Base-by-base conservation (phyloP, 2,113 vertebrate genomes). In the Spilogale gracilis region DNA sequence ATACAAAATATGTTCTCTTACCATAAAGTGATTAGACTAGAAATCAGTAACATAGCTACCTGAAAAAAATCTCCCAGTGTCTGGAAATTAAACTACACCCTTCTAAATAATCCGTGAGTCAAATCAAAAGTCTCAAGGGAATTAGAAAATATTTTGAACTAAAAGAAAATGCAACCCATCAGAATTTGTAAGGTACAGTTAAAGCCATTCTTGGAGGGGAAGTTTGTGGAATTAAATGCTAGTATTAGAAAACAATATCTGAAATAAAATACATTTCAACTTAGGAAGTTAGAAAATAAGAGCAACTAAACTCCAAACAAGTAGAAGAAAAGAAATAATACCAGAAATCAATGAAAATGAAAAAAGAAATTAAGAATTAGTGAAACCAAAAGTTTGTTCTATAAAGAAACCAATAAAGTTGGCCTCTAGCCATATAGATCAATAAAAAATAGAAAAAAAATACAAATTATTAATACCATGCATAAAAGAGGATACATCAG, bases 61-160 rank as follows among this genome's bases (percentile, higher is more conserved):
- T 94, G 30, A 0, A 12, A 91, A 91, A 96, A 67, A 56, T 43
- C 0, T 9, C 27, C 63, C 79, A 83, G 30, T 63, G 80, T 50
- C 76, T 69, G 6, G 30, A 93, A 83, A 48, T 89, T 73, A 80
- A 91, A 85, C 60, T 86, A 56, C 18, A 81, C 32, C 61, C 54
- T 80, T 94, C 54, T 90, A 79, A 94, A 85, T 79, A 94, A 73
- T 21, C 52, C 45, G 85, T 56, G 27, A 38, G 21, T n/a, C 56
- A 85, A 79, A 86, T 69, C 32, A 84, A 32, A 45, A 67, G 11
- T 25, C 71, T 63, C 63, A 81, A 63, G 30, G 5, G 38, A 93
- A 74, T 82, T 56, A 38, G 30, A 83, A 92, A 80, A 86, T 80
- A 91, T 80, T 94, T 90, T 91, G 21, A 91, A 85, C 56, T 94